Evolutionary conservation across 2,888 invertebrate genomes (phyloP).

Genomic region (Rhorus exstirpatorius): DNA sequence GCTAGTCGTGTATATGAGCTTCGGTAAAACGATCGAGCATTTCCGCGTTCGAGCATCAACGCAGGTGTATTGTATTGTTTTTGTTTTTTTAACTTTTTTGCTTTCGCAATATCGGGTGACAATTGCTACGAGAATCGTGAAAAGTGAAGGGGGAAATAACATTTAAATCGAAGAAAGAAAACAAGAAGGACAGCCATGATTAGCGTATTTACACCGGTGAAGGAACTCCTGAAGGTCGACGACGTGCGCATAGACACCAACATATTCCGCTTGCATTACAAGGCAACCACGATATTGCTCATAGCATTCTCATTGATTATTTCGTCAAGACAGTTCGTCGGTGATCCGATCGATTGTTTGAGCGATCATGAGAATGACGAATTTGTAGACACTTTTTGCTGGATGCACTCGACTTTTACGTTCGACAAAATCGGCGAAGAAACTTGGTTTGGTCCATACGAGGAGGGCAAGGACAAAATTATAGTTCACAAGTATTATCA

Average conservation of each 20-base stretch:
- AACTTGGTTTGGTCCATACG: constrained; percentile 93
- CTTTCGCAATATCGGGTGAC: too few relatives aligned
- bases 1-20: constrained; percentile 49
- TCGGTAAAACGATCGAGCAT: constrained; percentile 58
- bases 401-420: constrained; percentile 95
- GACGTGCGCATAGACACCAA: constrained; percentile 97
- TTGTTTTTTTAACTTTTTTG: constrained; percentile 48
- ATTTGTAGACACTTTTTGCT: constrained; percentile 97
- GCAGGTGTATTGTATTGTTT: constrained; percentile 64
- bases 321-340: constrained; percentile 97
- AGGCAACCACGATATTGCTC: constrained; percentile 96
- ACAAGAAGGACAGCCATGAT: constrained; percentile 89
- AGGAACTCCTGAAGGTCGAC: constrained; percentile 96
- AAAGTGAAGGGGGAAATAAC: background rate
- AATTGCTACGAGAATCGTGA: too few relatives aligned
- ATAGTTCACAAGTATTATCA: constrained; percentile 98
- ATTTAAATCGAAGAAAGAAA: too few relatives aligned
- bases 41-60: constrained; percentile 63
- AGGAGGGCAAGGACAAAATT: constrained; percentile 93
- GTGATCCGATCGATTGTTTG: constrained; percentile 98
- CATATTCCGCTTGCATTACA: constrained; percentile 97
- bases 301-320: constrained; percentile 97
- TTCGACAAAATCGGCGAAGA: constrained; percentile 93
- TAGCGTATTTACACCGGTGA: constrained; percentile 98
- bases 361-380: constrained; percentile 95